These are phyloP conservation scores for Daphoenositta chrysoptera DNA, from an alignment of 2,113 vertebrate species.

Conservation along the genomic window DNA sequence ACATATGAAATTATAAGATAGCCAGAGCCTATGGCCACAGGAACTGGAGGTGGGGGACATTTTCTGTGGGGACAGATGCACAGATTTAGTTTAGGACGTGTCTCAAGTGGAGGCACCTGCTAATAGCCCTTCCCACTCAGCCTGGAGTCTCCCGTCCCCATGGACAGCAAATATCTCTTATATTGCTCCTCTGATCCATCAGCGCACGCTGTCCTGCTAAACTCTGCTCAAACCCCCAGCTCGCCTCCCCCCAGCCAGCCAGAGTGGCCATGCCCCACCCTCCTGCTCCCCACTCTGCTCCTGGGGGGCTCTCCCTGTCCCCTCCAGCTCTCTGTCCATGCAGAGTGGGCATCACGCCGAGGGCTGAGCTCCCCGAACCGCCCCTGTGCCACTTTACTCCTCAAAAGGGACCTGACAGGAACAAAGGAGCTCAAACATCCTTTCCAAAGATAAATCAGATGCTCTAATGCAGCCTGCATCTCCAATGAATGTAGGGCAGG, in stretches of 20 bases:
- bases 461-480: slow-evolving; percentile 49
- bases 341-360: rapidly evolving
- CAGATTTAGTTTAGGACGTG: background rate
- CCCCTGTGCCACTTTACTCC: background rate
- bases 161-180: rapidly evolving
- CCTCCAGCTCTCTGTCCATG: background rate
- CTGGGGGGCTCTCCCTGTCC: background rate
- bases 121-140: background rate
- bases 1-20: background rate
- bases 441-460: slow-evolving; percentile 59
- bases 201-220: rapidly evolving
- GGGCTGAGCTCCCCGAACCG: rapidly evolving
- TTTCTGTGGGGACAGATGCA: background rate
- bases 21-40: background rate
- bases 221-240: background rate
- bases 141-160: background rate
- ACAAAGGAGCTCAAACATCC: slow-evolving; percentile 37
- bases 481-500: slow-evolving; percentile 69
- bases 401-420: background rate
- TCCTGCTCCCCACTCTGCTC: background rate
- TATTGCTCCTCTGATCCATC: background rate
- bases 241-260: background rate
- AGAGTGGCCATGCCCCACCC: rapidly evolving
- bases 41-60: background rate
- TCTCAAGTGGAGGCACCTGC: background rate